Conservation (phyloP, 2,888 invertebrate genomes). For the Diarsia rubi region DNA sequence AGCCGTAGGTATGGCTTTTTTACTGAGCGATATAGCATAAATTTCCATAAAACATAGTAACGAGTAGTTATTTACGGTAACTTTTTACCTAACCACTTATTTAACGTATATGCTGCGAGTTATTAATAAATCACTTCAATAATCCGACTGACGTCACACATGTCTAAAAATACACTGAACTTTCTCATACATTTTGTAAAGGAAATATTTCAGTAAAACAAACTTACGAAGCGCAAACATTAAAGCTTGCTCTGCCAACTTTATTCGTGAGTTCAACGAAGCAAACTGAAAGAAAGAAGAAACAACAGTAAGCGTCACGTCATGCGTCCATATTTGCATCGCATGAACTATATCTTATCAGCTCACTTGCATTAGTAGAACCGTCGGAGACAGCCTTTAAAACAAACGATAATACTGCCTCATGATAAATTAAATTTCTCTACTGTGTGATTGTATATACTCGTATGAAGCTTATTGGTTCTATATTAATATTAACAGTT, state of each 20-base stretch:
- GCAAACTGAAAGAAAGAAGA: constrained; percentile 44
- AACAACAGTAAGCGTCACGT: constrained; percentile 46
- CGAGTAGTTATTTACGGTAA: background rate
- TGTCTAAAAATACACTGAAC: background rate
- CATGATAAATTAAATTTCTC: constrained; percentile 49
- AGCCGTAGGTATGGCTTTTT: constrained; percentile 1
- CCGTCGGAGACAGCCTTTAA: constrained; percentile 48
- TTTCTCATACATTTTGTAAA: background rate
- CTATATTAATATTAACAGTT: constrained; percentile 9
- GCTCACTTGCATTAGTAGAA: constrained; percentile 27
- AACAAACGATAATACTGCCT: constrained; percentile 35
- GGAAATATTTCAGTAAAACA: constrained; percentile 23
- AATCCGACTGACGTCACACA: background rate
- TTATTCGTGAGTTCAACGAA: constrained; percentile 43
- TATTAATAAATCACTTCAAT: background rate
- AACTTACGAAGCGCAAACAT: constrained; percentile 9
- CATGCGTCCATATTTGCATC: constrained; percentile 47
- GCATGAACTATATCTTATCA: constrained; percentile 39
- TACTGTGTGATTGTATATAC: constrained; percentile 31
- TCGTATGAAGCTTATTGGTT: constrained; percentile 28
- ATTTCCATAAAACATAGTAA: background rate
- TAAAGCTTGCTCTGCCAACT: constrained; percentile 18
- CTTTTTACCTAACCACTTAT: background rate
- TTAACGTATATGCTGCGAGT: background rate
- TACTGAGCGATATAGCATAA: background rate